These are phyloP conservation scores for Melinopterus prodromus DNA, from an alignment of 2,888 invertebrate species.

Conservation along the genomic window DNA sequence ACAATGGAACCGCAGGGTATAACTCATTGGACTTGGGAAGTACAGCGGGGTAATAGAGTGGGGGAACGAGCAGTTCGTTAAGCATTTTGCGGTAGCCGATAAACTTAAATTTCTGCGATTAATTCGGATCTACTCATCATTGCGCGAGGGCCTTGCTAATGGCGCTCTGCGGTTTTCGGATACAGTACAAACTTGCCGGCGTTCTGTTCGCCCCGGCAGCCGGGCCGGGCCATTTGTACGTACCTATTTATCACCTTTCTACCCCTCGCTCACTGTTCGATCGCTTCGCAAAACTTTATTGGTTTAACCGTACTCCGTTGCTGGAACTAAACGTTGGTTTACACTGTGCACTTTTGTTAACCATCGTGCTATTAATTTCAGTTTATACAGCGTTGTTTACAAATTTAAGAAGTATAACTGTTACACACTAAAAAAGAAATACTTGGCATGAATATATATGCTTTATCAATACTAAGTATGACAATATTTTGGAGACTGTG, in stretches of 20 bases:
- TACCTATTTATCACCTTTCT: constrained; percentile 22
- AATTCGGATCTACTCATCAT: constrained; percentile 21
- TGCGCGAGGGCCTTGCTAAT: constrained; percentile 11
- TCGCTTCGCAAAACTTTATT: constrained; percentile 17
- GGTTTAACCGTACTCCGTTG: constrained; percentile 14
- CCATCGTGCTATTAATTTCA: too few relatives aligned
- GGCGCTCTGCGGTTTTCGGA: constrained; percentile 15
- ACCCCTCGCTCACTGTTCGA: constrained; percentile 5
- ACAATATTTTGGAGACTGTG: too few relatives aligned
- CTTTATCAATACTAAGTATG: too few relatives aligned
- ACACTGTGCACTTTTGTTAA: not conserved
- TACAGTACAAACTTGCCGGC: not conserved
- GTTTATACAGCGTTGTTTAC: too few relatives aligned
- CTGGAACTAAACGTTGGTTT: constrained; percentile 36
- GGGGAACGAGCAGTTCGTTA: not conserved
- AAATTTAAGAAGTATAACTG: too few relatives aligned
- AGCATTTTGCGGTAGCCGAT: not conserved
- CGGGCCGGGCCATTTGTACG: not conserved
- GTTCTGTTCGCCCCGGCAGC: not conserved
- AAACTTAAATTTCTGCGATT: constrained; percentile 17
- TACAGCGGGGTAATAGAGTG: not conserved
- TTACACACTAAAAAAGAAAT: too few relatives aligned
- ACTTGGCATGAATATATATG: too few relatives aligned
- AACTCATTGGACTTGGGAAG: not conserved
- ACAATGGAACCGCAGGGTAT: not conserved